Evolutionary conservation across 2,797 vertebrate genomes (phyloP), one percentile per base, ranked within the genome.

Genomic region (Argyrosomus regius): DNA sequence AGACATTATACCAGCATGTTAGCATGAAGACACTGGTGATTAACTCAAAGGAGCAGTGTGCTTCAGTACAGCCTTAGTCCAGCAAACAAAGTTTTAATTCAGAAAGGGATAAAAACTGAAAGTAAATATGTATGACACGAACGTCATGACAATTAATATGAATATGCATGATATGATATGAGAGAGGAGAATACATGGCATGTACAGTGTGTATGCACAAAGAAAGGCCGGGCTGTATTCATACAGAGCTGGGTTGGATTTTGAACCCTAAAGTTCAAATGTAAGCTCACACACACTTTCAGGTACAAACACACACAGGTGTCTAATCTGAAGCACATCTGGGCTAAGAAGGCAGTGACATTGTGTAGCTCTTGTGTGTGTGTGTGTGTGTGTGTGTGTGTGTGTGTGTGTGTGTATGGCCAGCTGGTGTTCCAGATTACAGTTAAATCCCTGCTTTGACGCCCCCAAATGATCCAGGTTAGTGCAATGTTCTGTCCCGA

Each of bases 401-500:
- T 54, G 11, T 43, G 41, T 13, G 41, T 9, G 8, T 35, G 35
- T 39, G 63, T 76, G 72, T 48, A 20, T 69, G 45, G 86, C 88
- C 91, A 89, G 87, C 86, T 85, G 75, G 81, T 75, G 76, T 59
- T 65, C 63, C 64, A 79, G 82, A 92, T 89, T 86, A 90, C 72
- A 65, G 22, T 78, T 85, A 88, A 91, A 87, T 88, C 89, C 83
- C 61, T 5, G 10, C 64, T 87, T 75, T 77, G 59, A 72, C 39
- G 6, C 64, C 71, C 62, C 60, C 74, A 72, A 78, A 77, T 81
- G 1, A 66, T 76, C 78, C 74, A 26, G n/a, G 64, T 64, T 84
- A 65, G 82, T 75, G 72, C 16, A 63, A 78, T 83, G 72, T 83
- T 77, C 79, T 80, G 58, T 74, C 22, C 79, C 4, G 12, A 68